Evolutionary conservation across 2,888 invertebrate species (phyloP).

Genomic region (Acronicta alni): DNA sequence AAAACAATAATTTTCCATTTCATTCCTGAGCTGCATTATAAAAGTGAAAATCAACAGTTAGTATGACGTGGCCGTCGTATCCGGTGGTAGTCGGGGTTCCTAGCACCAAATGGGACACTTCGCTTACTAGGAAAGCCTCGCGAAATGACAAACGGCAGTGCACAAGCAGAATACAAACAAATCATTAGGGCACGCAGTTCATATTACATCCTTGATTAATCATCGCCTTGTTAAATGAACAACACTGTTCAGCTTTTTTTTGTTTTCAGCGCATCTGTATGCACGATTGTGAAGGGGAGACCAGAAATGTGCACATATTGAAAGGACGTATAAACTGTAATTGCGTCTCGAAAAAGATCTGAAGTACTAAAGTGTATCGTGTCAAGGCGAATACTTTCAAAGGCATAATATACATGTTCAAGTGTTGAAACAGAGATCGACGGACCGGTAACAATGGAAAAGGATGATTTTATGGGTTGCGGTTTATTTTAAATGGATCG

Average conservation of each 20-base stretch:
- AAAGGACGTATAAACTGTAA: constrained; percentile 61
- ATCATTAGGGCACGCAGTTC: constrained; percentile 57
- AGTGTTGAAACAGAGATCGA: constrained; percentile 35
- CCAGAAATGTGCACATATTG: constrained; percentile 53
- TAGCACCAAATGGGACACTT: constrained; percentile 77
- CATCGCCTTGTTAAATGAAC: constrained; percentile 52
- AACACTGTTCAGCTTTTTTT: constrained; percentile 42
- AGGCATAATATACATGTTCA: constrained; percentile 45
- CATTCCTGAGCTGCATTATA: constrained; percentile 66
- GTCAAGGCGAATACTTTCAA: constrained; percentile 75
- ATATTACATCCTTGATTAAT: constrained; percentile 69
- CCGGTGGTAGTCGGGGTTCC: constrained; percentile 70
- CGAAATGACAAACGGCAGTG: constrained; percentile 74
- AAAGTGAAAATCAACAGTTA: constrained; percentile 84
- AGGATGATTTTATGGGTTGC: constrained; percentile 35
- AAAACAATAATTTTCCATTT: constrained; percentile 56
- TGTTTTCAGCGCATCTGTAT: constrained; percentile 33
- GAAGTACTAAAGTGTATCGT: constrained; percentile 64
- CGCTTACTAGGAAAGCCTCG: constrained; percentile 83
- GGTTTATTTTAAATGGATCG: constrained; percentile 40
- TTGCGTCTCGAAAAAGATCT: constrained; percentile 61
- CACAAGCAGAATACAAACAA: constrained; percentile 76
- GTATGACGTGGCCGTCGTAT: constrained; percentile 71
- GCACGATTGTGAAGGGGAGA: constrained; percentile 50
- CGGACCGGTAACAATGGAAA: constrained; percentile 21